Evolutionary conservation across 2,888 invertebrate species (phyloP).

Genomic region (Rhimphoctona megacephalus): DNA sequence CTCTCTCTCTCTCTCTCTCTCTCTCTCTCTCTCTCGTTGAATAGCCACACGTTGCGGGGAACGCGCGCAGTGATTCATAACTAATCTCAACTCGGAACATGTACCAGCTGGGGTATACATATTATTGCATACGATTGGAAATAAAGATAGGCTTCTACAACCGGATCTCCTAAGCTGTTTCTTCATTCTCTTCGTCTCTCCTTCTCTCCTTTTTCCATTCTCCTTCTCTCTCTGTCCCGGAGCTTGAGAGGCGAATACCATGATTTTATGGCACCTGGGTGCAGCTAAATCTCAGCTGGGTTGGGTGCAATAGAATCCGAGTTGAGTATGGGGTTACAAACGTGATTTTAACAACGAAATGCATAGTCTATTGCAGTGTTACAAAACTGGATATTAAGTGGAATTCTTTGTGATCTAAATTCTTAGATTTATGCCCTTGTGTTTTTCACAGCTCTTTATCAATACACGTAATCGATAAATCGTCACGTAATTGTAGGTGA

Average conservation of each 20-base stretch:
- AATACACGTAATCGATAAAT: conserved; percentile 40
- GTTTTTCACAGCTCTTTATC: not conserved
- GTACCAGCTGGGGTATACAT: conserved; percentile 12
- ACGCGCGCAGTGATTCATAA: conserved; percentile 53
- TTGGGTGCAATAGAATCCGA: not conserved
- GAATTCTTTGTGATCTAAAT: conserved; percentile 19
- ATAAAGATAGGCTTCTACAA: conserved; percentile 35
- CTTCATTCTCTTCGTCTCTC: not conserved
- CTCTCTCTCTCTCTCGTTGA: not conserved
- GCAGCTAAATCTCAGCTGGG: conserved; percentile 4
- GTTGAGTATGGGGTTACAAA: not conserved
- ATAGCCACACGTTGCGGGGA: conserved; percentile 11
- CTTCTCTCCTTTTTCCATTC: not conserved
- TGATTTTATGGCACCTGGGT: conserved; percentile 34
- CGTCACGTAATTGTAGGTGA: conserved; percentile 53
- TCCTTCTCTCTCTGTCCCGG: not conserved
- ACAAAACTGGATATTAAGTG: not conserved
- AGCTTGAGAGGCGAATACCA: conserved; percentile 9
- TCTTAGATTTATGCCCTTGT: conserved; percentile 30
- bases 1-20: not conserved
- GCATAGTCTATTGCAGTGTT: not conserved
- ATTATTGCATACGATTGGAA: conserved; percentile 55
- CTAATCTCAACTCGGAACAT: conserved; percentile 50
- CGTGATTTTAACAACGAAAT: not conserved
- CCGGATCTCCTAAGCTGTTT: not conserved